Base-by-base conservation (phyloP, 2,797 vertebrate species). In the Melanotaenia maccullochi region DNA sequence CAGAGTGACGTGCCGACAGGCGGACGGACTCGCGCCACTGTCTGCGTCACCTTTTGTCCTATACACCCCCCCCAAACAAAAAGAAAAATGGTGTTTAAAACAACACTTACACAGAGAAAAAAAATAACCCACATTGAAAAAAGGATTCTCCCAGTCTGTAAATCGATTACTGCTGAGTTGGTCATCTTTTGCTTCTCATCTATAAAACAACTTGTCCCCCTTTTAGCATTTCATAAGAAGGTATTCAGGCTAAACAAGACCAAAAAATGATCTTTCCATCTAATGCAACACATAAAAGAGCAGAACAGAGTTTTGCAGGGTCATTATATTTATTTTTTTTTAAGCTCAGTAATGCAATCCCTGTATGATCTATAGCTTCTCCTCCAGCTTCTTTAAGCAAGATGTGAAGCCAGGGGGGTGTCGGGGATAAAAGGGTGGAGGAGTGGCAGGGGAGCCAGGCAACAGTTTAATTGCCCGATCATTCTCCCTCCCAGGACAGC, bases 41-140 rank as follows among this genome's bases (percentile, higher is more conserved):
- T 86, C 81, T 86, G 84, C 78, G 67, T 88, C 89, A 81, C 85
- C 77, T 87, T 85, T 82, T 80, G 80, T 87, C 78, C 68, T 24
- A 22, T 13, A 9, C 20, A 40, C 32, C 30, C 30, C 56, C 42
- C 20, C 42, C 18, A 3, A 64, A 28, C 68, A 58, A 57, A 36
- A 54, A 14, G 4, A 13, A 25, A 24, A 54, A 25, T 1, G 28
- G 11, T 65, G 64, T 60, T 70, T 80, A 66, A 47, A 85, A 81
- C 83, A 79, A 72, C 73, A 78, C 63, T 73, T 69, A 40, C 59
- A 22, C 24, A 51, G 77, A 18, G 36, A 49, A 73, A 84, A 88
- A 87, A 84, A 78, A 87, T 84, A 78, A 72, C 75, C 66, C 61
- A 52, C 65, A 32, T 36, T 47, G 44, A 62, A 42, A 78, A 60